Evolutionary conservation across 2,888 invertebrate genomes (phyloP).

Genomic region (Cloeon dipterum): DNA sequence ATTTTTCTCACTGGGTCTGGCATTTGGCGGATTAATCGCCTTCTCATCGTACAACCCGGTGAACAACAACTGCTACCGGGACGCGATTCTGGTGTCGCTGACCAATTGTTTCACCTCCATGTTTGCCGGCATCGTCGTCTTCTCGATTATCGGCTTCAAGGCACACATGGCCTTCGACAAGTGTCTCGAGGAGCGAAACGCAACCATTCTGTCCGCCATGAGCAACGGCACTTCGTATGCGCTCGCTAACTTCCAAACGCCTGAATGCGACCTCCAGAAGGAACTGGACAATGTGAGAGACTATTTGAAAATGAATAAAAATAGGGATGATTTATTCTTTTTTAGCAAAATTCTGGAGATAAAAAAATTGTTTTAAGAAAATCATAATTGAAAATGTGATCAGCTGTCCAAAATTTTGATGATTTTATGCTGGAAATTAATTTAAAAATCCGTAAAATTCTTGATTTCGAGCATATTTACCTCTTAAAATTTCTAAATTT

Average conservation of each 20-base stretch:
- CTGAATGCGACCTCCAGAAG: slow-evolving; percentile 59
- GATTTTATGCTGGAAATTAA: no score
- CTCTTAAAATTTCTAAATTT: no score
- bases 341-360: not conserved
- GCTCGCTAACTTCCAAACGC: slow-evolving; percentile 18
- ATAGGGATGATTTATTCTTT: not conserved
- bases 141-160: slow-evolving; percentile 86
- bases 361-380: no score
- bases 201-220: slow-evolving; percentile 20
- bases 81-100: slow-evolving; percentile 76
- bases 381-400: no score
- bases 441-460: no score
- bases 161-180: slow-evolving; percentile 63
- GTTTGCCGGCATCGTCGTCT: slow-evolving; percentile 91
- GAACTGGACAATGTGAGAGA: slow-evolving; percentile 67
- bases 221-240: not conserved
- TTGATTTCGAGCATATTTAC: no score
- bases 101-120: slow-evolving; percentile 89
- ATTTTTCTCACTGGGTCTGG: slow-evolving; percentile 86
- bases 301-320: not conserved
- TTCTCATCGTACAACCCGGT: slow-evolving; percentile 94
- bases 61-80: slow-evolving; percentile 87
- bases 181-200: slow-evolving; percentile 38
- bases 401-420: no score
- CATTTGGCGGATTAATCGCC: slow-evolving; percentile 88